These are phyloP conservation scores for Coturnix japonica DNA, from an alignment of 2,113 vertebrate species.

Conservation along the genomic window DNA sequence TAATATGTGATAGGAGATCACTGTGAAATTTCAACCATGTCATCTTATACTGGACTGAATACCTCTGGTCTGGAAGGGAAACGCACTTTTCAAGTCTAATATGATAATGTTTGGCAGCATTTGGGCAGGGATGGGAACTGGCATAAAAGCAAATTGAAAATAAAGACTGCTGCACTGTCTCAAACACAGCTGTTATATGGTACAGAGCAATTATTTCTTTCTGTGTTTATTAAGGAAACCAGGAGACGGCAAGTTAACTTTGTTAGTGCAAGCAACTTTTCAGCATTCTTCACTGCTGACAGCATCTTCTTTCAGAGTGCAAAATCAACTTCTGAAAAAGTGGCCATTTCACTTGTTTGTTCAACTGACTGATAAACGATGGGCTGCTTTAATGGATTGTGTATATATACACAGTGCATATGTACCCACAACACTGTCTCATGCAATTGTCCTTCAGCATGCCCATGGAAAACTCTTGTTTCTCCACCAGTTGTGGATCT, in stretches of 20 bases:
- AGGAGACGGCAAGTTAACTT: background rate
- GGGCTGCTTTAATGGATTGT: background rate
- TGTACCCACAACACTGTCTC: background rate
- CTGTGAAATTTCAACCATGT: background rate
- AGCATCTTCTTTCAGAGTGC: background rate
- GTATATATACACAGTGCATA: background rate
- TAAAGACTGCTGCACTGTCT: slow-evolving; percentile 4
- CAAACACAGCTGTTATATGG: background rate
- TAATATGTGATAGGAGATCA: background rate
- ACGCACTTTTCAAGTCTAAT: background rate
- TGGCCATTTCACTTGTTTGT: background rate
- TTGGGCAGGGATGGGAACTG: background rate
- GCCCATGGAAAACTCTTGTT: background rate
- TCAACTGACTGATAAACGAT: fast-evolving
- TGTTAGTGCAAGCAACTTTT: background rate
- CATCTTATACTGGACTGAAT: background rate
- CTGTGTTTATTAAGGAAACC: background rate
- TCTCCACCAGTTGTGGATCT: background rate
- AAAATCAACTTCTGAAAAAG: background rate
- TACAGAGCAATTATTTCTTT: background rate
- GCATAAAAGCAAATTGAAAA: slow-evolving; percentile 31
- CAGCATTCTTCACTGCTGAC: background rate
- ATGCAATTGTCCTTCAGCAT: background rate
- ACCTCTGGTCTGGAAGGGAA: background rate
- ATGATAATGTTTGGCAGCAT: background rate